phyloP scores from a whole-genome alignment of 2,113 vertebrate species.

The Chionomys nivalis region DNA sequence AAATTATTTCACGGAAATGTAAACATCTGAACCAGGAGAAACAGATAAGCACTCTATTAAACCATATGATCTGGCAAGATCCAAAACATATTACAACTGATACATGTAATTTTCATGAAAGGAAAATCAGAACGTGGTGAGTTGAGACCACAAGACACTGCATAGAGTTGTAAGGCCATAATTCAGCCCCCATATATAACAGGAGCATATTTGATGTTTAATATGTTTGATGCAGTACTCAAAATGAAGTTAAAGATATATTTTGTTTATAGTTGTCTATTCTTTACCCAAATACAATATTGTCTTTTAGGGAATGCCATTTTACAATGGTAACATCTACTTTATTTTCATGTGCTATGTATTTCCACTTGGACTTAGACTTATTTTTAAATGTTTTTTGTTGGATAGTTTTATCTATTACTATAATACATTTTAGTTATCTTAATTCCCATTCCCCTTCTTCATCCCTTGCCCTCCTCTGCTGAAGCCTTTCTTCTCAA shows the following conservation, averaged over 20 bases:
- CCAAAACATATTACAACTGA: neutral
- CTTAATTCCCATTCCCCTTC: neutral
- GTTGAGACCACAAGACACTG: neutral
- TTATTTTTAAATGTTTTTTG: neutral
- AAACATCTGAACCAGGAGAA: neutral
- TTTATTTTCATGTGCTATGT: neutral
- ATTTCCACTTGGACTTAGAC: neutral
- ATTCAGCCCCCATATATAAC: neutral
- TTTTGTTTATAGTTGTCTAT: neutral
- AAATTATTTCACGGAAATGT: constrained; percentile 35
- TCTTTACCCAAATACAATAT: neutral
- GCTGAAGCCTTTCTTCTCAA: neutral
- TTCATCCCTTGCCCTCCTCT: neutral
- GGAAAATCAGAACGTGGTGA: neutral
- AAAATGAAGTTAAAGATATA: neutral
- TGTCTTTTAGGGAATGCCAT: neutral
- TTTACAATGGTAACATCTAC: neutral
- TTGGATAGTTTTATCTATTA: neutral
- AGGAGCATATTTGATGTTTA: neutral
- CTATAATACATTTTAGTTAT: neutral
- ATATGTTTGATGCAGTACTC: neutral
- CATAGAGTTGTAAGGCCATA: neutral
- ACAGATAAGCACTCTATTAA: neutral
- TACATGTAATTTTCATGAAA: neutral
- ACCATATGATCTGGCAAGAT: neutral